Base-by-base conservation (phyloP, 35 echinoderm and acorn worm genomes). In the Diadema setosum region DNA sequence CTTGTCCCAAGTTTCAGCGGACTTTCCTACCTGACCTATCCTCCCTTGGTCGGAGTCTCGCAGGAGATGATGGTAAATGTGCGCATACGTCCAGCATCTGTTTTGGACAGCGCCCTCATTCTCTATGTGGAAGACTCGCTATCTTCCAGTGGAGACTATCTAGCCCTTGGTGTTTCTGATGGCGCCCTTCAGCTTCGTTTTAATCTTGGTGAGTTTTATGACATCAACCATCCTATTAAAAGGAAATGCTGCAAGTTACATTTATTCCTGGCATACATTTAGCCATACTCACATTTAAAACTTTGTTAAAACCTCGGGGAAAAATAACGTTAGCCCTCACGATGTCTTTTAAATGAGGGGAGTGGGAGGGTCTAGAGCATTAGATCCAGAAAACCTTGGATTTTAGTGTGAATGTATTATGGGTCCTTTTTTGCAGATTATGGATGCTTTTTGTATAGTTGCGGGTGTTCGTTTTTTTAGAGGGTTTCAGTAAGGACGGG, bases 1-100 rank as follows among this genome's bases (percentile, higher is more conserved):
- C 33, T 97, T 1, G 91, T 87, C 20, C 95, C 95, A 61, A 67
- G 45, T 52, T 97, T 97, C 55, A 49, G 29, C 80, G 95, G 91
- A 24, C 42, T 23, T 18, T 94, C 95, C 14, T 93, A 91, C 78
- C 21, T 97, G 60, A 81, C 39, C 31, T 91, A 87, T 73, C 57
- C 50, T 5, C 65, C 84, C 12, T 48, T 69, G 27, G 58, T 24
- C 1, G 45, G 67, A 21, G 26, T 91, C 0, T 65, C 63, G 37
- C 44, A 81, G 41, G 45, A 97, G 46, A 97, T 91, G 1, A 86
- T 33, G 30, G 73, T 97, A 32, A 87, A 78, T 61, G 17, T 97
- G 20, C 46, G 36, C 2, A 80, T 97, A 4, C 46, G 95, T 75
- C 95, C 95, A 31, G 85, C 43, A 1, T 14, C 33, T 36, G 1